Base-by-base conservation (phyloP, 2,888 invertebrate species). In the Drosophila villosipedis region DNA sequence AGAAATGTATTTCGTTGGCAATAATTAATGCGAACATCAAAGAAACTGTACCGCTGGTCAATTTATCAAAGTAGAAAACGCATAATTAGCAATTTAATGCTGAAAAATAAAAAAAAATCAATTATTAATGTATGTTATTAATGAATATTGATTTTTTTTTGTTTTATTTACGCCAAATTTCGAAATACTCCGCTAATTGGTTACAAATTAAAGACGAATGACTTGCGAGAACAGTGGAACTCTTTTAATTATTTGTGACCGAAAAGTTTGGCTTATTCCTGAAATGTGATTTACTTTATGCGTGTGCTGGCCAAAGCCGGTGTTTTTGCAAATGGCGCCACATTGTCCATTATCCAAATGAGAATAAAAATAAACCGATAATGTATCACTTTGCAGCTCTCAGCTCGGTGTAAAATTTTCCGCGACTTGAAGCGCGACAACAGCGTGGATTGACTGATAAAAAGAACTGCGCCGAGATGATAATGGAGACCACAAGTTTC, bases 381-480 rank as follows among this genome's bases (percentile, higher is more conserved):
- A 47, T 9, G 4, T 47, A 25, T 16, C 47, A 47, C 47, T 47
- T 47, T 47, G 25, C 25, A 16, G 25, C 9, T 47, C 47, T 47
- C 9, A 52, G 39, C 33, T 39, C 65, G 68, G 54, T 62, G 50
- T 60, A 64, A 67, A 77, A 66, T 84, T 80, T 67, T 78, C 76
- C 90, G 85, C 81, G 83, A 88, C 75, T 83, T 81, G 64, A 73
- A 66, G 66, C 68, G 73, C 89, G 76, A 73, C 76, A 71, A 80
- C 85, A 76, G 58, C 79, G 73, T 68, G 76, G 81, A 90, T 81
- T 79, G 81, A 86, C 85, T 86, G 85, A 90, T 86, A 90, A 81
- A 90, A 86, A 85, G 85, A 90, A 90, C 89, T 86, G 85, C 85
- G 85, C 89, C 79, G 76, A 83, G 84, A 69, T 74, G 82, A 84